Conservation (phyloP, 53 echinoderm and acorn worm genomes). For the Mesocentrotus franciscanus region DNA sequence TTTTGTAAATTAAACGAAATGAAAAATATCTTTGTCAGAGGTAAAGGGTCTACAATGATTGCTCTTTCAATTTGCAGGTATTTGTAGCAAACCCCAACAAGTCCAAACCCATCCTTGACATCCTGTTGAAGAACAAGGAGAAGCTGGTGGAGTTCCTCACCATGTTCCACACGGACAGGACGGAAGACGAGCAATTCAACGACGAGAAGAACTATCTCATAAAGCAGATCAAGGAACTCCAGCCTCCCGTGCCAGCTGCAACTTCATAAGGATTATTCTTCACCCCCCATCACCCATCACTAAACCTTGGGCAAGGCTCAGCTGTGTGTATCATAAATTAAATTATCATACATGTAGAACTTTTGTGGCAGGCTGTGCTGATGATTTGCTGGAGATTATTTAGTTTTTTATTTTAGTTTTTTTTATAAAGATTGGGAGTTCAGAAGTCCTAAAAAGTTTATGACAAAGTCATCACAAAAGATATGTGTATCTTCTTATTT, state of each 20-base stretch:
- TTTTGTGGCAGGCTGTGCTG: slow-evolving; percentile 14
- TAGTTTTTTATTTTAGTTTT: neutral
- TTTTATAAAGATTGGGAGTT: neutral
- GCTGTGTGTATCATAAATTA: slow-evolving; percentile 9
- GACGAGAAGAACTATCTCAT: slow-evolving; percentile 99
- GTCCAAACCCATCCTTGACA: slow-evolving; percentile 84
- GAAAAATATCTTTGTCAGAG: no score
- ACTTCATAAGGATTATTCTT: neutral
- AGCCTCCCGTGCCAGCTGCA: slow-evolving; percentile 54
- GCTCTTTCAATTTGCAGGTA: slow-evolving; percentile 70
- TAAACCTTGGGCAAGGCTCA: neutral
- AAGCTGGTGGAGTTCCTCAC: slow-evolving; percentile 94
- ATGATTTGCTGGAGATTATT: neutral
- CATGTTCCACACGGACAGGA: slow-evolving; percentile 95
- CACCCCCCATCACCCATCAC: neutral
- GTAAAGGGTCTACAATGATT: no score
- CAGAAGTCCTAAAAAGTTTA: neutral
- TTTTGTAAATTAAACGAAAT: no score
- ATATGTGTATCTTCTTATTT: no score
- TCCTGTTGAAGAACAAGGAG: slow-evolving; percentile 94
- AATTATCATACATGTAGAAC: slow-evolving; percentile 9
- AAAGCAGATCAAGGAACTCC: slow-evolving; percentile 94
- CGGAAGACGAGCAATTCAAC: slow-evolving; percentile 99
- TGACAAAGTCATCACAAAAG: neutral
- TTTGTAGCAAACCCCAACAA: slow-evolving; percentile 99